A percentile compares a stretch with the other conserved stretches of the same genome.
Evolutionary conservation across 2,797 vertebrate genomes (phyloP).

Genomic region (Tragopan temminckii): DNA sequence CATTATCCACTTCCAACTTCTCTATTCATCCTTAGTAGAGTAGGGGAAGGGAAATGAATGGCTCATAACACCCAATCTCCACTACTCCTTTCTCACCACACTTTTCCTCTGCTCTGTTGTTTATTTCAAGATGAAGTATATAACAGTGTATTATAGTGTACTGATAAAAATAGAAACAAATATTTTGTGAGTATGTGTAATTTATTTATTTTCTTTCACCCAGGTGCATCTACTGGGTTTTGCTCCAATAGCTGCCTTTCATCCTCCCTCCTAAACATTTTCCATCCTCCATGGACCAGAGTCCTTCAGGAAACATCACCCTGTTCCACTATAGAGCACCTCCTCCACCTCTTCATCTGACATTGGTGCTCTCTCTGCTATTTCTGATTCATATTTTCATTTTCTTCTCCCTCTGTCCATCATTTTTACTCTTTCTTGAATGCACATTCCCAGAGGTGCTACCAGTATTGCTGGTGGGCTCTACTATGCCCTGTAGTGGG

Average conservation of each 20-base stretch:
- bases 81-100: background rate
- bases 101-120: background rate
- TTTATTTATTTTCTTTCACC: background rate
- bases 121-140: background rate
- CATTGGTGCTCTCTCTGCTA: background rate
- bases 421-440: background rate
- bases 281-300: accelerated
- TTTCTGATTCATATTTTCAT: background rate
- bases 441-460: background rate
- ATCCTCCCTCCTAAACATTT: background rate
- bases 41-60: background rate
- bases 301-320: background rate
- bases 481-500: background rate
- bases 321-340: accelerated
- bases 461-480: background rate
- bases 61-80: background rate
- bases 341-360: background rate
- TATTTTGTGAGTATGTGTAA: background rate
- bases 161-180: background rate
- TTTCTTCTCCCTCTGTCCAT: background rate
- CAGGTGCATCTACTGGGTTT: background rate
- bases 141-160: background rate
- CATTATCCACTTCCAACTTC: accelerated
- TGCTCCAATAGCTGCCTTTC: background rate
- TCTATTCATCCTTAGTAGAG: accelerated